Conservation (phyloP, 2,888 invertebrate genomes). For the Andrena camellia region DNA sequence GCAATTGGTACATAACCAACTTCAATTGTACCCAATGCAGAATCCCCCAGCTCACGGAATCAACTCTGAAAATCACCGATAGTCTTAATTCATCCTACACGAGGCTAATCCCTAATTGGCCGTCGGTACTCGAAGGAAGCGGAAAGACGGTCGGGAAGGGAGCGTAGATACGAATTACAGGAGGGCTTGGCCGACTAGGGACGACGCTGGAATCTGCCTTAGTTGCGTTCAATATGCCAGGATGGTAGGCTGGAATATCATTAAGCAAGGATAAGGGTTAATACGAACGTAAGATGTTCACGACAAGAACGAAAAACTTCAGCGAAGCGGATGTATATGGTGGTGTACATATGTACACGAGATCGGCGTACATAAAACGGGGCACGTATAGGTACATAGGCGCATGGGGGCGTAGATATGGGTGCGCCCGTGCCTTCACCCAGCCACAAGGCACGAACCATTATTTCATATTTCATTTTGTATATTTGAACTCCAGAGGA, state of each 20-base stretch:
- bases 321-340: slow-evolving; percentile 77
- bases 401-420: slow-evolving; percentile 85
- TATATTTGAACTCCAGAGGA: slow-evolving; percentile 81
- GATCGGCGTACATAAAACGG: slow-evolving; percentile 70
- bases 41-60: too few species aligned
- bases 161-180: slow-evolving; percentile 65
- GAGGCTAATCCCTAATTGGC: slow-evolving; percentile 57
- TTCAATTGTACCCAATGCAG: too few species aligned
- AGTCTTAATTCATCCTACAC: slow-evolving; percentile 44
- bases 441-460: slow-evolving; percentile 84
- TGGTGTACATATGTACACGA: slow-evolving; percentile 65
- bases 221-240: slow-evolving; percentile 70
- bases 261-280: slow-evolving; percentile 79
- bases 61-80: slow-evolving; percentile 17
- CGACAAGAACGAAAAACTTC: slow-evolving; percentile 72
- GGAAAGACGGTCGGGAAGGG: slow-evolving; percentile 47
- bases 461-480: slow-evolving; percentile 85
- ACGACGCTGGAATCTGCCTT: slow-evolving; percentile 68
- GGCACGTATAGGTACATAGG: slow-evolving; percentile 78
- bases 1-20: too few species aligned
- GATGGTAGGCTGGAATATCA: slow-evolving; percentile 78
- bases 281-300: slow-evolving; percentile 77
- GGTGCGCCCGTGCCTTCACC: slow-evolving; percentile 84
- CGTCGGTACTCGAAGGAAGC: slow-evolving; percentile 33
- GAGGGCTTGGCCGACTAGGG: slow-evolving; percentile 66